Evolutionary conservation across 2,113 vertebrate genomes (phyloP).

Genomic region (Tragelaphus strepsiceros): DNA sequence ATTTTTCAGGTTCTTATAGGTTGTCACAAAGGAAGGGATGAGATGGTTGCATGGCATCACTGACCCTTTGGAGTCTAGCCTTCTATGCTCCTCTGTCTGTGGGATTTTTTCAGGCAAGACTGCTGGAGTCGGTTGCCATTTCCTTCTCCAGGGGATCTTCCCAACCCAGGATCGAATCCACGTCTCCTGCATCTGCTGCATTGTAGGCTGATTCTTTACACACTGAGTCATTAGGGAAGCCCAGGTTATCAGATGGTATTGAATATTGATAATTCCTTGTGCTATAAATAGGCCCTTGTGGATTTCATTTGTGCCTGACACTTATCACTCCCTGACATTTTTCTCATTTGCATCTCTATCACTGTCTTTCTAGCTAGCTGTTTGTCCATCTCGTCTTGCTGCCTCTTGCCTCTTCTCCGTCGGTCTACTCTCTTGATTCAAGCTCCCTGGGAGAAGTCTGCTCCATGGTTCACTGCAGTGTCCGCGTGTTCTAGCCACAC

Average conservation of each 20-base stretch:
- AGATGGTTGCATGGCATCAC: neutral
- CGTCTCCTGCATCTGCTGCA: rapidly evolving
- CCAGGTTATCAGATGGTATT: neutral
- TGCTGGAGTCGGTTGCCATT: neutral
- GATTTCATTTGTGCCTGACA: neutral
- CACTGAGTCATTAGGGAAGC: neutral
- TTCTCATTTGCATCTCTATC: neutral
- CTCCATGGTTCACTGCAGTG: no score
- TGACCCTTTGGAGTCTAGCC: neutral
- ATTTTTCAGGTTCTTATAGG: neutral
- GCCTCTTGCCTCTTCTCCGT: neutral
- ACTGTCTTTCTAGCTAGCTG: neutral
- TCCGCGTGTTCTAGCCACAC: neutral
- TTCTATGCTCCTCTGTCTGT: neutral
- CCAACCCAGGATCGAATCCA: neutral
- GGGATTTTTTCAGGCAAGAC: neutral
- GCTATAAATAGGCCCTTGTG: neutral
- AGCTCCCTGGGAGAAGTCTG: neutral
- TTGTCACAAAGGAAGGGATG: neutral
- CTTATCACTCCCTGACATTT: neutral
- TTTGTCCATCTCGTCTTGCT: neutral
- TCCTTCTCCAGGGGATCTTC: neutral
- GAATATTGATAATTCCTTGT: neutral
- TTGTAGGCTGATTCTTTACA: neutral
- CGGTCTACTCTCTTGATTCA: neutral